Evolutionary conservation across 2,113 vertebrate genomes (phyloP).

Genomic region (Mohoua ochrocephala): DNA sequence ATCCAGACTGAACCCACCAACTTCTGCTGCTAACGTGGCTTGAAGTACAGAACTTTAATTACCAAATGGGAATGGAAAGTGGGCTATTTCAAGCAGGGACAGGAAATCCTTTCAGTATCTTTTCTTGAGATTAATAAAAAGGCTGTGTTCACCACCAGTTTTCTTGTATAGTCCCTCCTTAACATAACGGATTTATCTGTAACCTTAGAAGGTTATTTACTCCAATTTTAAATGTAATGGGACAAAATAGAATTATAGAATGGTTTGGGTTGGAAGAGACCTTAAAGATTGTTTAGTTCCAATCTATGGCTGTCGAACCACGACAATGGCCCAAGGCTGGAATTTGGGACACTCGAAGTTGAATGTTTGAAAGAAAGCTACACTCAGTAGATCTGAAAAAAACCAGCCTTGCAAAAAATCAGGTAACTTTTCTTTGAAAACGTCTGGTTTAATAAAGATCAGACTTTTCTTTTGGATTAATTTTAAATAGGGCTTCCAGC

Average conservation of each 20-base stretch:
- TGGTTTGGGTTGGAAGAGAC: not conserved
- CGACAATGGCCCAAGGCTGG: not conserved
- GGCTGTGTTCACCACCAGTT: not conserved
- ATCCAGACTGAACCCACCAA: not conserved
- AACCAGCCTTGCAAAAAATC: not conserved
- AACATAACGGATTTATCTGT: not conserved
- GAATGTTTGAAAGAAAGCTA: not conserved
- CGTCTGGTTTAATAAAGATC: not conserved
- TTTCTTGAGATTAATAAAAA: not conserved
- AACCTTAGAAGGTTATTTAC: not conserved
- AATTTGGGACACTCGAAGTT: not conserved
- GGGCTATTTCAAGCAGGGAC: not conserved
- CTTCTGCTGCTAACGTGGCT: not conserved
- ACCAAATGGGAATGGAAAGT: not conserved
- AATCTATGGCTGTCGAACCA: not conserved
- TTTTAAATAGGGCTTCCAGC: not conserved
- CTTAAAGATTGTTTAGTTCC: not conserved
- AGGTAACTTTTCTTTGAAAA: not conserved
- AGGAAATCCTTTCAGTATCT: not conserved
- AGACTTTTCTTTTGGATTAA: not conserved
- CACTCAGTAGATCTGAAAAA: not conserved
- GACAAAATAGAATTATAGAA: not conserved
- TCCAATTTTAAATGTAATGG: not conserved
- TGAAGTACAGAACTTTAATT: not conserved
- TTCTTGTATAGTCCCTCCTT: not conserved